A percentile compares a stretch with the other conserved stretches of the same genome.
Evolutionary conservation across 2,888 invertebrate genomes (phyloP).

Genomic region (Vanessa cardui): DNA sequence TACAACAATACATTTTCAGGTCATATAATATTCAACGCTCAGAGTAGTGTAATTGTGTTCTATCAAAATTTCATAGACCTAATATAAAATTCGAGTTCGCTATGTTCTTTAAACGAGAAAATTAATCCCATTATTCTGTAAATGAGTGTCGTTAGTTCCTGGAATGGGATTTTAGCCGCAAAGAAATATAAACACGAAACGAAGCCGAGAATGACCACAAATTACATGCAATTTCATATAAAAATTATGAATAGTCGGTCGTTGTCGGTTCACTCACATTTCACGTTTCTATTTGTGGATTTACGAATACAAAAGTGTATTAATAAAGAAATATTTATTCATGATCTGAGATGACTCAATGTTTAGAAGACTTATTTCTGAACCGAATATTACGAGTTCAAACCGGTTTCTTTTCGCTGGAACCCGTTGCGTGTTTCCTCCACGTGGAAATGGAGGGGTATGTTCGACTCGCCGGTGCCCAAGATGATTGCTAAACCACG

Average conservation of each 20-base stretch:
- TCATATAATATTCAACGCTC: too few relatives aligned
- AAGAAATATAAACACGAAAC: conserved; percentile 9
- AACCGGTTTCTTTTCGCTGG: too few relatives aligned
- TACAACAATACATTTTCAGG: too few relatives aligned
- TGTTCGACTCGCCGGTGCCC: too few relatives aligned
- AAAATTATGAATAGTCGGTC: background rate
- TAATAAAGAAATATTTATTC: too few relatives aligned
- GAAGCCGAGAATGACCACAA: conserved; percentile 2
- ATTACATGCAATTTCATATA: conserved; percentile 10
- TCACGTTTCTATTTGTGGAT: background rate
- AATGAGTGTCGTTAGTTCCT: conserved; percentile 9
- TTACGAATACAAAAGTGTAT: background rate
- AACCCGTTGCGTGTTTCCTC: too few relatives aligned
- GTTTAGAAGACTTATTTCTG: too few relatives aligned
- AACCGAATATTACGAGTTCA: too few relatives aligned
- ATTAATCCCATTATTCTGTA: conserved; percentile 13
- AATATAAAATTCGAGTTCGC: background rate
- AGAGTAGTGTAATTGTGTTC: background rate
- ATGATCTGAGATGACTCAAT: too few relatives aligned
- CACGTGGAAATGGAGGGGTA: too few relatives aligned
- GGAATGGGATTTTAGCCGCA: conserved; percentile 7
- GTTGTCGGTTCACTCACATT: background rate
- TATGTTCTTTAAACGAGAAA: conserved; percentile 1
- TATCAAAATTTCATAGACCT: background rate
- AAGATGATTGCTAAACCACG: too few relatives aligned